A percentile compares a stretch with the other conserved stretches of the same genome.
Conservation (phyloP, 2,888 invertebrate species). For the Galeopsomyia nigrocyanea region DNA sequence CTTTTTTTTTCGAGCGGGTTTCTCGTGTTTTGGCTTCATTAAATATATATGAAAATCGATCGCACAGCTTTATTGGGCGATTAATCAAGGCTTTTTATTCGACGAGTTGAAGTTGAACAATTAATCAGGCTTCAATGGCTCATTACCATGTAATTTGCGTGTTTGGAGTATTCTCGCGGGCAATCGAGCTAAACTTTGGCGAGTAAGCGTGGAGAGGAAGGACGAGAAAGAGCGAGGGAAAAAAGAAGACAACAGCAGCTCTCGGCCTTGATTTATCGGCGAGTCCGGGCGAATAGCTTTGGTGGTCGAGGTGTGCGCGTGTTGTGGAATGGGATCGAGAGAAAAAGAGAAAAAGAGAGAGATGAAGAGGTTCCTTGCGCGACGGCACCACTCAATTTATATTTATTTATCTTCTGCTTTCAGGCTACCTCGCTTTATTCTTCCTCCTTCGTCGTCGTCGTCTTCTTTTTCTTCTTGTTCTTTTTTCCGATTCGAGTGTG, state of each 20-base stretch:
- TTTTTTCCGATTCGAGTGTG: slow-evolving; percentile 21
- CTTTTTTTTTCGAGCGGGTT: too few relatives aligned
- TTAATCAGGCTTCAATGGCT: slow-evolving; percentile 11
- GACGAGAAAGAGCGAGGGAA: too few relatives aligned
- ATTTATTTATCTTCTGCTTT: slow-evolving; percentile 37
- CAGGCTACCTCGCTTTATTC: slow-evolving; percentile 4
- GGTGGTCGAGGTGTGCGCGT: slow-evolving; percentile 44
- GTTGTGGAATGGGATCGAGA: slow-evolving; percentile 10
- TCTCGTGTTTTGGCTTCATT: too few relatives aligned
- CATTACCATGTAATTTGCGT: slow-evolving; percentile 7
- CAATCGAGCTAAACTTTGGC: slow-evolving; percentile 2
- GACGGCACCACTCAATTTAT: slow-evolving; percentile 37
- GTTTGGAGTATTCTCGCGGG: neutral
- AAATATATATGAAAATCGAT: too few relatives aligned
- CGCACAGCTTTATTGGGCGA: too few relatives aligned
- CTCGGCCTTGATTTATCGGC: slow-evolving; percentile 26
- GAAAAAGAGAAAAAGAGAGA: neutral
- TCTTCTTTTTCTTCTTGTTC: slow-evolving; percentile 8
- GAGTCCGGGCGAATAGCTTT: slow-evolving; percentile 46
- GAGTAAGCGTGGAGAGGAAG: too few relatives aligned
- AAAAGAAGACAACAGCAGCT: neutral
- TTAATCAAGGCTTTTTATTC: too few relatives aligned
- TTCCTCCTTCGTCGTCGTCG: neutral
- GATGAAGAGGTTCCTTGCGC: slow-evolving; percentile 23
- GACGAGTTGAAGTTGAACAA: neutral